Base-by-base conservation (phyloP, 1,140 invertebrate genomes). In the Zaprionus kolodkinae region DNA sequence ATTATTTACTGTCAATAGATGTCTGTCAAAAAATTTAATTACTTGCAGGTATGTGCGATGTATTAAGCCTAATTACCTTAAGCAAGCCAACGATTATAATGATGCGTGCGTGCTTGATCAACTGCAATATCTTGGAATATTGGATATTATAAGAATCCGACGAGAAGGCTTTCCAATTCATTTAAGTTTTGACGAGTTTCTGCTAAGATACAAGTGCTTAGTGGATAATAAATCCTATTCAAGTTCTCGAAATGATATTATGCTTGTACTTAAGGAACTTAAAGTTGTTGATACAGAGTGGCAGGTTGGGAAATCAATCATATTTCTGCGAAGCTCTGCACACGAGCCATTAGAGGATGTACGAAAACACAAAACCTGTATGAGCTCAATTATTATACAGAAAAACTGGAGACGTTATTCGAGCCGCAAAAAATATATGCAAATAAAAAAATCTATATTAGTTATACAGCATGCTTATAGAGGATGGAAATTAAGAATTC, bases 141-240 rank as follows among this genome's bases (percentile, higher is more conserved):
- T 99, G 87, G 98, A 99, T 92, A 98, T 99, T 72, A 98, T 99
- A 81, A 94, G 97, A 62, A 99, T 99, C 65, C 94, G 98, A 40
- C 96, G 97, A 85, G 97, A 99, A 93, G 98, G 98, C 1, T 99
- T 96, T 93, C 98, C 98, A 0, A 96, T 98, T 69, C 98, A 99
- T 93, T 94, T 98, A 90, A 93, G 94, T 3, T 95, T 97, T 77
- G 94, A 95, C 43, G 95, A 96, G 48, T 99, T 99, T 92, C 92
- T 97, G n/a, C 91, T 93, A 40, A 94, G 97, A 80, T 92, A 92
- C 69, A 91, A 81, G 62, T 91, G 91, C 43, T 63, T 92, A 55
- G 72, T 91, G 36, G 65, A 70, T 76, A 69, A 81, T 13, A 91
- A 86, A 25, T 73, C 76, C 10, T 72, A 55, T 54, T 25, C 62